phyloP scores from a whole-genome alignment of 2,113 vertebrate species.

The Sitta europaea region DNA sequence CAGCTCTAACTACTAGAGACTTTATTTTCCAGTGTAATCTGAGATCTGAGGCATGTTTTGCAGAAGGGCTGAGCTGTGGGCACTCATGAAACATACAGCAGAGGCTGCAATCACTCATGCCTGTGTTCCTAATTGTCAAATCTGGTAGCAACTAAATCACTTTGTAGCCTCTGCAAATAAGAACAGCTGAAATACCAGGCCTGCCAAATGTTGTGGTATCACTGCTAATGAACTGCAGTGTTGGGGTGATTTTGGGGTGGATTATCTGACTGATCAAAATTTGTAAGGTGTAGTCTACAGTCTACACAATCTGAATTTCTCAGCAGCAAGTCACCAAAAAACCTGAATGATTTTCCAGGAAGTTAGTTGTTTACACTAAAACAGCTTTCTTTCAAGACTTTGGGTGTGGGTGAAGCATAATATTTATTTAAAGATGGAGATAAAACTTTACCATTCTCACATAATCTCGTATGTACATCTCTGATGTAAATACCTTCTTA shows the following conservation, averaged over 20 bases:
- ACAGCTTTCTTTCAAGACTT: slow-evolving; percentile 32
- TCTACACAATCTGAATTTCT: slow-evolving; percentile 5
- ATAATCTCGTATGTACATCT: slow-evolving; percentile 29
- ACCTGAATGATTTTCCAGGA: slow-evolving; percentile 20
- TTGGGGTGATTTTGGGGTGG: not conserved
- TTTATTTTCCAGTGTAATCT: not conserved
- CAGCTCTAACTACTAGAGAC: not conserved
- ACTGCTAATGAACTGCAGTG: not conserved
- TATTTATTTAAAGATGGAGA: slow-evolving; percentile 52
- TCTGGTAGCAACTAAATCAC: not conserved
- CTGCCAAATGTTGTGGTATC: not conserved
- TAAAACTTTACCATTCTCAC: slow-evolving; percentile 11
- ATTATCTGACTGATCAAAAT: slow-evolving; percentile 16
- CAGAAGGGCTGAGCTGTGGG: not conserved
- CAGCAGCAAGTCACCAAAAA: slow-evolving; percentile 17
- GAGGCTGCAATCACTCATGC: not conserved
- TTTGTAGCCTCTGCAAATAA: not conserved
- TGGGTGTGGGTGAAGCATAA: slow-evolving; percentile 45
- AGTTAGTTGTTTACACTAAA: slow-evolving; percentile 36
- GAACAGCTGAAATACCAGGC: not conserved
- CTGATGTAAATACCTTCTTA: slow-evolving; percentile 18
- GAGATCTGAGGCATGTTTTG: not conserved
- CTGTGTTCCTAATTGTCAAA: not conserved
- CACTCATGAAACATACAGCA: not conserved
- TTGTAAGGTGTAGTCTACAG: not conserved